These are phyloP conservation scores for Pseudomyrmex flavicornis DNA, from an alignment of 1,140 invertebrate genomes.

Conservation along the genomic window DNA sequence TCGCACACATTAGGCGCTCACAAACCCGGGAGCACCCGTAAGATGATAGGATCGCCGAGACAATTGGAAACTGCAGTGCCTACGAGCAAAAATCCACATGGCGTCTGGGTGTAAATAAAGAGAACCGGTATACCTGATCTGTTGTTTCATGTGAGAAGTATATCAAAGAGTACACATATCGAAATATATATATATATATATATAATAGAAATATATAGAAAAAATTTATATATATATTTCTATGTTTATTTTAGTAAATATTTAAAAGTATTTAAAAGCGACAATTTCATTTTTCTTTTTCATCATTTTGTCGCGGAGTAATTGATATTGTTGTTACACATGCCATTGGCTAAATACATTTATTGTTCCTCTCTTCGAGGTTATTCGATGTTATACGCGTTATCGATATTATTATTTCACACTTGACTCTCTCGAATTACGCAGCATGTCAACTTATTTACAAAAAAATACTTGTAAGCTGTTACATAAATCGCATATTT, in stretches of 20 bases:
- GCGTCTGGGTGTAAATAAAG: slow-evolving; percentile 94
- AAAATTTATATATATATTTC: slow-evolving; percentile 24
- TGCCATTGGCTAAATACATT: neutral
- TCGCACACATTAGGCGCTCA: slow-evolving; percentile 87
- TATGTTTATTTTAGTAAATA: slow-evolving; percentile 35
- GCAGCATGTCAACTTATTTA: neutral
- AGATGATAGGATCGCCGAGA: slow-evolving; percentile 95
- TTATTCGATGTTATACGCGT: neutral
- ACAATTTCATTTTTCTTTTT: neutral
- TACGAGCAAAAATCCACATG: slow-evolving; percentile 97
- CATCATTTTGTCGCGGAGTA: slow-evolving; percentile 21
- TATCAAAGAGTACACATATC: slow-evolving; percentile 50
- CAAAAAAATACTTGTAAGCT: slow-evolving; percentile 39
- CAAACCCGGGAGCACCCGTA: slow-evolving; percentile 93
- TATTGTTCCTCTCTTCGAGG: too few relatives aligned
- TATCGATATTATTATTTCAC: neutral
- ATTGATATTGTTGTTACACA: slow-evolving; percentile 36
- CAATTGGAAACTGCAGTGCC: slow-evolving; percentile 97
- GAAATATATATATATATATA: slow-evolving; percentile 27
- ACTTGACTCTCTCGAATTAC: neutral
- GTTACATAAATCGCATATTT: slow-evolving; percentile 28
- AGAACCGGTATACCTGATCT: slow-evolving; percentile 50
- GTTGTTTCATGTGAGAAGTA: slow-evolving; percentile 29
- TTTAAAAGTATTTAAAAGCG: neutral
- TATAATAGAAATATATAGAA: neutral